Evolutionary conservation across 1,140 invertebrate genomes (phyloP), one percentile per base, ranked within the genome.

Genomic region (Onthophagus taurus): DNA sequence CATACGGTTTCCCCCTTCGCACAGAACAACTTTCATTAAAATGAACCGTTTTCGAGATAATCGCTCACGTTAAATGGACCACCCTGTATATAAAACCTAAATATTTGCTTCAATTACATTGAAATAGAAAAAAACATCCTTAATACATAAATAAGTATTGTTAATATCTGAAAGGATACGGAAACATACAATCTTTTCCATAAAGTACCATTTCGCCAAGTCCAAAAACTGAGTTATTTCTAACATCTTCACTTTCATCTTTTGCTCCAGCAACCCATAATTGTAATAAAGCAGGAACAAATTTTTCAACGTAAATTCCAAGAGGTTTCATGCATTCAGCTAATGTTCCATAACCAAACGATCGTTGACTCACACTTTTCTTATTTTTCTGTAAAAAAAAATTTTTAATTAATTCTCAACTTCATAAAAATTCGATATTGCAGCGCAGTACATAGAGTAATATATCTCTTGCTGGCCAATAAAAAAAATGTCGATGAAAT

Each of bases 201-300:
- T 80, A 61, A 2, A 76, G 59, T 20, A 74, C 74, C 31, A 88
- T 68, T 57, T 89, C 83, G 8, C 85, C 85, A 17, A 89, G 64
- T 17, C 79, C 83, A 66, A 73, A 89, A 26, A 82, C 77, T 0
- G 79, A 71, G 65, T 89, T 90, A 55, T 83, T 85, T 16, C 85
- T 69, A 2, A 87, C 79, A 64, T 85, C 78, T 18, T 76, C 74
- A 51, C 77, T 74, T 2, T 69, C 45, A 62, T 89, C 83, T 36
- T 64, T 68, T 0, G 74, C 66, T 12, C 73, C 69, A 42, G 61
- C 67, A 11, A 82, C 63, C 47, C 86, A 76, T 14, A 80, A 50
- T 8, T 80, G 74, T 31, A 83, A 69, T 26, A 89, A 57, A 30
- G 72, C 62, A 14, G 69, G 60, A 9, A 78, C 68, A 58, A 81